phyloP scores from a whole-genome alignment of 1,140 invertebrate genomes.

The Zaprionus camerounensis region DNA sequence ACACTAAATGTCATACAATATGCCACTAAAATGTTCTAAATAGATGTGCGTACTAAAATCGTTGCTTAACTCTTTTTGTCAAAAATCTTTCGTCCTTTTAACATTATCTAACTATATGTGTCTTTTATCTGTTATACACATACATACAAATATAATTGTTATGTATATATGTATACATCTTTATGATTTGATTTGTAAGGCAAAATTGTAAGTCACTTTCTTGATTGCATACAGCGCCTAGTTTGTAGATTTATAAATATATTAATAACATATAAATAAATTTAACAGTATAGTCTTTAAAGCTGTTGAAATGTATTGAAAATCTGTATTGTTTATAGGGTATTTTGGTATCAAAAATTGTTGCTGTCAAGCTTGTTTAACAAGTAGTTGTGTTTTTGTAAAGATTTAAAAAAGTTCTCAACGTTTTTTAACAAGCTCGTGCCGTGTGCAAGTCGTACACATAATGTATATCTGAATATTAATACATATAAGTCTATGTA shows the following conservation, averaged over 20 bases:
- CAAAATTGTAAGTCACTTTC: conserved; percentile 70
- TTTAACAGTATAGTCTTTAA: conserved; percentile 48
- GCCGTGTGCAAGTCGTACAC: conserved; percentile 47
- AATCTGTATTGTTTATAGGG: conserved; percentile 39
- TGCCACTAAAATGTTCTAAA: conserved; percentile 51
- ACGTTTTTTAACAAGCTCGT: conserved; percentile 50
- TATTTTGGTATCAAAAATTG: conserved; percentile 55
- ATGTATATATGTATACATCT: conserved; percentile 30
- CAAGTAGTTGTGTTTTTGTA: conserved; percentile 47
- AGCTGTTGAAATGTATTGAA: conserved; percentile 63
- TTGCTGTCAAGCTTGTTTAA: conserved; percentile 45
- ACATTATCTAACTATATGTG: neutral
- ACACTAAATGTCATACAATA: conserved; percentile 31
- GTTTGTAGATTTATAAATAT: conserved; percentile 40
- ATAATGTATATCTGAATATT: conserved; percentile 8
- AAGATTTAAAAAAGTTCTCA: conserved; percentile 51
- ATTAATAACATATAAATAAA: conserved; percentile 46
- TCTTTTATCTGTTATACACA: conserved; percentile 15
- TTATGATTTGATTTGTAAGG: conserved; percentile 65
- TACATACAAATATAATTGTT: conserved; percentile 9
- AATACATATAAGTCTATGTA: conserved; percentile 25
- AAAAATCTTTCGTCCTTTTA: conserved; percentile 11
- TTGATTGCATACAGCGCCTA: conserved; percentile 72
- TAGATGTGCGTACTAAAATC: conserved; percentile 60
- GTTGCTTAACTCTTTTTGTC: conserved; percentile 19